phyloP scores from a whole-genome alignment of 2,888 invertebrate species.

The Camptogramma bilineatum region DNA sequence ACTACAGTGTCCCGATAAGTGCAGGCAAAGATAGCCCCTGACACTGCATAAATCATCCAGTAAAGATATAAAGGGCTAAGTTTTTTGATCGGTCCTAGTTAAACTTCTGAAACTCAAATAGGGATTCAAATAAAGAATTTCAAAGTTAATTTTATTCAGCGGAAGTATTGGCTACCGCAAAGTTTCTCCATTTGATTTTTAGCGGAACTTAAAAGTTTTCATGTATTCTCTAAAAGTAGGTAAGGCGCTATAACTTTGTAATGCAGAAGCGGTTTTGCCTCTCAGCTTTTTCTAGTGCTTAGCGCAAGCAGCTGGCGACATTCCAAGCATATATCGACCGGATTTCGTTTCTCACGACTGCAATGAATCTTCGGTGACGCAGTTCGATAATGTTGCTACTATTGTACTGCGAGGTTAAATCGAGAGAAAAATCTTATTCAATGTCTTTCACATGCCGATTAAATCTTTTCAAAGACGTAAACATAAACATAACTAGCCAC shows the following conservation, averaged over 20 bases:
- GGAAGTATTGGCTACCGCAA: conserved; percentile 3
- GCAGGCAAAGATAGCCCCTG: no score
- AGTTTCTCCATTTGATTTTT: conserved; percentile 4
- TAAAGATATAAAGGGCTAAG: no score
- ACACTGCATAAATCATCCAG: no score
- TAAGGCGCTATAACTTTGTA: conserved; percentile 33
- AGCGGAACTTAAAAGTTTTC: conserved; percentile 8
- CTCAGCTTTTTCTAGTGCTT: conserved; percentile 47
- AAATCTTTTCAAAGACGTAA: neutral
- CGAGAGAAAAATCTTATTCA: neutral
- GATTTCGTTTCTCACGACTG: conserved; percentile 45
- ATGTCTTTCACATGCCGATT: neutral
- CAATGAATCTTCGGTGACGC: conserved; percentile 50
- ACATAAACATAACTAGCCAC: no score
- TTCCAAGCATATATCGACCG: conserved; percentile 67
- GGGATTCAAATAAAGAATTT: neutral
- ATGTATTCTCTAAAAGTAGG: conserved; percentile 8
- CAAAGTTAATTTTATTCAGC: conserved; percentile 9
- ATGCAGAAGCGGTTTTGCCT: conserved; percentile 41
- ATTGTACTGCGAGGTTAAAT: conserved; percentile 13
- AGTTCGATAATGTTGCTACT: conserved; percentile 38
- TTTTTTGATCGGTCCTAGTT: no score
- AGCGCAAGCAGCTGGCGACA: conserved; percentile 55
- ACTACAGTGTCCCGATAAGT: no score
- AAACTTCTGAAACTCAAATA: neutral